Base-by-base conservation (phyloP, 2,113 vertebrate species). In the Ailuropoda melanoleuca region DNA sequence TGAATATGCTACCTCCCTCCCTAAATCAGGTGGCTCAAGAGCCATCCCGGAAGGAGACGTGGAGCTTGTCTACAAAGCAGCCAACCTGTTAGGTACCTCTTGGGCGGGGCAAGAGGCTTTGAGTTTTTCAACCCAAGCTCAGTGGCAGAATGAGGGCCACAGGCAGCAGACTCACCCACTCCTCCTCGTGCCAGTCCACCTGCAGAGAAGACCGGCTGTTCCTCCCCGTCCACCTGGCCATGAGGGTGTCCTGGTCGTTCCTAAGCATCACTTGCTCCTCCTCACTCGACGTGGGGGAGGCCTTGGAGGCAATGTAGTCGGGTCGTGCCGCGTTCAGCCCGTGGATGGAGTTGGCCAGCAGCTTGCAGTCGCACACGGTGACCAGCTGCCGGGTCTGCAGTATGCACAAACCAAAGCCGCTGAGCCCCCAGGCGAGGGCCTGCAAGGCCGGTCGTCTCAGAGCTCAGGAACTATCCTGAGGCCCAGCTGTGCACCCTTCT, bases 231-330 rank as follows among this genome's bases (percentile, higher is more conserved):
- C 99, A 99, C 97, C 99, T 99, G 98, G 99, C 99, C 83, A 99
- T 98, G 77, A 99, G 99, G 0, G 99, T 99, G 98, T 99, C 99
- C 98, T 99, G 99, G 98, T 99, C 99, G 10, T 99, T 99, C 18
- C 99, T 99, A 26, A 99, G 99, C 97, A 99, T 99, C 72, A 99
- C 99, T 97, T 99, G 99, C 64, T 99, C 99, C 11, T 99, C 99
- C 80, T 99, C 99, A 0, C 99, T 98, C 6, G 99, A 99, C 1
- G 99, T 99, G 9, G 99, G 99, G 17, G 99, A 99, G 60, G 99
- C 99, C 98, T 99, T 99, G 78, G 99, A 99, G 97, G 99, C 99
- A 13, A 99, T 99, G 97, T 99, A 99, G 97, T 99, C 99, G 0
- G 99, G 99, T 50, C 99, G 99, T 0, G 99, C 99, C 0, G 99